These are phyloP conservation scores for Uria lomvia DNA, from an alignment of 2,113 vertebrate species.

Conservation along the genomic window DNA sequence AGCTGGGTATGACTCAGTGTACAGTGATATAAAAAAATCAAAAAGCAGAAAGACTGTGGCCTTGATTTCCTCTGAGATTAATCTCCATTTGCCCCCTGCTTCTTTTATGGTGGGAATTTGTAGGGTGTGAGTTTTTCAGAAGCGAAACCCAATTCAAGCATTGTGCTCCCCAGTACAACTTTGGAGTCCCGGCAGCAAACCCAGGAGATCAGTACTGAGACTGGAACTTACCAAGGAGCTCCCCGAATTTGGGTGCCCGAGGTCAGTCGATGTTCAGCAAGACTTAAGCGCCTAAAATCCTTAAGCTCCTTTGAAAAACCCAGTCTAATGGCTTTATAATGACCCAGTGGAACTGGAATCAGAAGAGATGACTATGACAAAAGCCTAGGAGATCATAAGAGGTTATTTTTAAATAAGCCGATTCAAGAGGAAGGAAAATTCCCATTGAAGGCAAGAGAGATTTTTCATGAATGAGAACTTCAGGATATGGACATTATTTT, in stretches of 20 bases:
- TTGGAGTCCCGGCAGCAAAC: background rate
- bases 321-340: background rate
- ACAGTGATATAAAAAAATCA: background rate
- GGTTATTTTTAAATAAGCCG: slow-evolving; percentile 40
- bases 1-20: slow-evolving; percentile 28
- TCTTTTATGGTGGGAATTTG: background rate
- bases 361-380: slow-evolving; percentile 22
- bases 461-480: slow-evolving; percentile 56
- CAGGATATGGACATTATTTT: slow-evolving; percentile 24
- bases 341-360: background rate
- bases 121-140: background rate
- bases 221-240: background rate
- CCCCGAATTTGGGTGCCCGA: background rate
- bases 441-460: slow-evolving; percentile 40
- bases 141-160: background rate
- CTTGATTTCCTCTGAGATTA: slow-evolving; percentile 10
- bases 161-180: background rate
- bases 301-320: background rate
- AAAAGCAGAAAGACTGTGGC: background rate
- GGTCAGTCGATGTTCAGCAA: background rate
- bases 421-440: slow-evolving; percentile 48
- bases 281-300: background rate
- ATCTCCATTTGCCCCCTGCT: background rate
- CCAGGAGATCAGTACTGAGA: background rate
- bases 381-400: slow-evolving; percentile 3